These are phyloP conservation scores for Xanthorhoe designata DNA, from an alignment of 2,888 invertebrate species.

Conservation along the genomic window DNA sequence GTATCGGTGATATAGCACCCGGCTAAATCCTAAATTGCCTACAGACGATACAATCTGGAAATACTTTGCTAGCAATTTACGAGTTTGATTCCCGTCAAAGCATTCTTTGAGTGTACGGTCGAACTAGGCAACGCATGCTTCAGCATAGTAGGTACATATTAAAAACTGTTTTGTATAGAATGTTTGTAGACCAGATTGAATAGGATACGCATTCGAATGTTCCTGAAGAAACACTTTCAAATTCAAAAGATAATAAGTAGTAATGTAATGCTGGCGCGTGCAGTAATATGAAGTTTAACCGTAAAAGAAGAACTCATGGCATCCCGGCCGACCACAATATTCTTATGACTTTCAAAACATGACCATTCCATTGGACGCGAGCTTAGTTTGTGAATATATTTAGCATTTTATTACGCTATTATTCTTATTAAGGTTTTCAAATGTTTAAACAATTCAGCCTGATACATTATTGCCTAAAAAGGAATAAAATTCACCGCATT, in stretches of 20 bases:
- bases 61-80: slow-evolving; percentile 72
- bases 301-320: slow-evolving; percentile 60
- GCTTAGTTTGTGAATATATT: slow-evolving; percentile 65
- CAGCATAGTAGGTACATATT: background rate
- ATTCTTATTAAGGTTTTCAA: slow-evolving; percentile 63
- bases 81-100: slow-evolving; percentile 67
- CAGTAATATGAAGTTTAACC: slow-evolving; percentile 5
- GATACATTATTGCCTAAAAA: slow-evolving; percentile 46
- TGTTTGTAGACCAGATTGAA: background rate
- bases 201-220: background rate
- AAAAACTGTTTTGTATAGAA: background rate
- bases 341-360: slow-evolving; percentile 77
- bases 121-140: slow-evolving; percentile 9
- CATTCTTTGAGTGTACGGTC: slow-evolving; percentile 58
- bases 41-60: slow-evolving; percentile 75
- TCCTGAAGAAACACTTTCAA: background rate
- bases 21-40: slow-evolving; percentile 66
- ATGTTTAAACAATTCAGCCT: slow-evolving; percentile 53
- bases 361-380: slow-evolving; percentile 74
- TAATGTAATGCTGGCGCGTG: slow-evolving; percentile 3
- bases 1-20: slow-evolving; percentile 60
- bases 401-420: slow-evolving; percentile 71
- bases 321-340: slow-evolving; percentile 74
- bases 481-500: slow-evolving; percentile 48
- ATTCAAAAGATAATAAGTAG: background rate